Conservation (phyloP, 2,888 invertebrate species). For the Andrena chrysosceles region DNA sequence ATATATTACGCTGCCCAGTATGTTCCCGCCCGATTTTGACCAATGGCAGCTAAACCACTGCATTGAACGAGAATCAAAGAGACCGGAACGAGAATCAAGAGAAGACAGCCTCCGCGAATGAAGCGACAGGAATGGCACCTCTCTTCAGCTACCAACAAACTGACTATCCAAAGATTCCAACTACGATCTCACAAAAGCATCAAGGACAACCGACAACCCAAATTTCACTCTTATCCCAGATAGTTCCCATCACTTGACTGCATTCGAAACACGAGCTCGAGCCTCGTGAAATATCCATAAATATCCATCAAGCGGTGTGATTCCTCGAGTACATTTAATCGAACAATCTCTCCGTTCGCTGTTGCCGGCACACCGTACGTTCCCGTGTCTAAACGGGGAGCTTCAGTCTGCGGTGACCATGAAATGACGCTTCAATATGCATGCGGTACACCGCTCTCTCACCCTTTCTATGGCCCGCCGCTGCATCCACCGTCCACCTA, state of each 20-base stretch:
- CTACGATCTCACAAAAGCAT: too few relatives aligned
- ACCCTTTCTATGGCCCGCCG: slow-evolving; percentile 59
- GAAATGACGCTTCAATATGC: slow-evolving; percentile 82
- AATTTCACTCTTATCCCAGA: too few relatives aligned
- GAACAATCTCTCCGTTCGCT: slow-evolving; percentile 27
- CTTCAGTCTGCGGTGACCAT: slow-evolving; percentile 75
- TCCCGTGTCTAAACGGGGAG: slow-evolving; percentile 58
- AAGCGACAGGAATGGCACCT: too few relatives aligned
- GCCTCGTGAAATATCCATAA: slow-evolving; percentile 16
- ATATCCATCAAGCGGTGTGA: slow-evolving; percentile 37
- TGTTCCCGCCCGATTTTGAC: slow-evolving; percentile 1
- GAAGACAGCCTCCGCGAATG: too few relatives aligned
- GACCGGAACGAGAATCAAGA: too few relatives aligned
- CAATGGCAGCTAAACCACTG: neutral
- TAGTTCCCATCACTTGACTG: too few relatives aligned
- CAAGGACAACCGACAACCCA: too few relatives aligned
- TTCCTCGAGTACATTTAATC: slow-evolving; percentile 56
- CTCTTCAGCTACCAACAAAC: too few relatives aligned
- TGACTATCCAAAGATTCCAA: too few relatives aligned
- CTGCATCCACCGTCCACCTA: slow-evolving; percentile 58
- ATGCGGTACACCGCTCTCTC: slow-evolving; percentile 73
- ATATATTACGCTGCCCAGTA: slow-evolving; percentile 72
- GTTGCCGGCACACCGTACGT: slow-evolving; percentile 50
- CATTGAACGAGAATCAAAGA: too few relatives aligned
- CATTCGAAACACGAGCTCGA: neutral